A percentile compares a stretch with the other conserved stretches of the same genome.
Evolutionary conservation across 2,797 vertebrate species (phyloP).

Genomic region (Microctenopoma lineatum): DNA sequence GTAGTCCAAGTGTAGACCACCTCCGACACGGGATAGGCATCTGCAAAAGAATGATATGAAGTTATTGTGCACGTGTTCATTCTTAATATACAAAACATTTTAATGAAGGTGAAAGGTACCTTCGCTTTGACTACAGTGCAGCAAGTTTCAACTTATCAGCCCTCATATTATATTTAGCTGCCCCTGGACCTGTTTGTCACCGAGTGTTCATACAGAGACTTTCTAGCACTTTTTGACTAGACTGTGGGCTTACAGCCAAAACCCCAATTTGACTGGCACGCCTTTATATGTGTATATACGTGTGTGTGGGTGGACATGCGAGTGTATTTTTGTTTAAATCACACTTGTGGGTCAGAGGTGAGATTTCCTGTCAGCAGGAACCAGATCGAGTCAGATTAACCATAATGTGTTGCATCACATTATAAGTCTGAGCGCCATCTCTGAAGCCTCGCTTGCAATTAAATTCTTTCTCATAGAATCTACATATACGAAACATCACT

Average conservation of each 20-base stretch:
- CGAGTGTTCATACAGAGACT: constrained; percentile 10
- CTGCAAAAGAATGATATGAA: constrained; percentile 68
- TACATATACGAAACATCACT: constrained; percentile 5
- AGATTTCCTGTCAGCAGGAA: constrained; percentile 46
- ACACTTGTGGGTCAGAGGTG: constrained; percentile 61
- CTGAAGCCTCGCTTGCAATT: constrained; percentile 8
- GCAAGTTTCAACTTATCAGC: not conserved
- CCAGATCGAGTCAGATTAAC: constrained; percentile 69
- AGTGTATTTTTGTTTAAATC: constrained; percentile 54
- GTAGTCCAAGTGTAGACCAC: constrained; percentile 95
- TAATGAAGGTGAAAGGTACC: not conserved
- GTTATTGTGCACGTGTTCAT: not conserved
- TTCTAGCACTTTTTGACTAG: constrained; percentile 52
- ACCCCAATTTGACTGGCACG: constrained; percentile 22
- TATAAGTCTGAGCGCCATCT: constrained; percentile 26
- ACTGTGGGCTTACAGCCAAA: constrained; percentile 31
- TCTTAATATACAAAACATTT: not conserved
- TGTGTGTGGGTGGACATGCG: constrained; percentile 23
- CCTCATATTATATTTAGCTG: constrained; percentile 4
- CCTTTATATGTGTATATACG: constrained; percentile 2
- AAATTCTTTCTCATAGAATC: constrained; percentile 19
- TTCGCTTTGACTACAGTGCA: not conserved
- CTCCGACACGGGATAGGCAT: constrained; percentile 96
- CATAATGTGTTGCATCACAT: constrained; percentile 64
- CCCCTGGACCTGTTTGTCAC: constrained; percentile 10